Conservation (phyloP, 2,113 vertebrate species). For the Octodon degus region DNA sequence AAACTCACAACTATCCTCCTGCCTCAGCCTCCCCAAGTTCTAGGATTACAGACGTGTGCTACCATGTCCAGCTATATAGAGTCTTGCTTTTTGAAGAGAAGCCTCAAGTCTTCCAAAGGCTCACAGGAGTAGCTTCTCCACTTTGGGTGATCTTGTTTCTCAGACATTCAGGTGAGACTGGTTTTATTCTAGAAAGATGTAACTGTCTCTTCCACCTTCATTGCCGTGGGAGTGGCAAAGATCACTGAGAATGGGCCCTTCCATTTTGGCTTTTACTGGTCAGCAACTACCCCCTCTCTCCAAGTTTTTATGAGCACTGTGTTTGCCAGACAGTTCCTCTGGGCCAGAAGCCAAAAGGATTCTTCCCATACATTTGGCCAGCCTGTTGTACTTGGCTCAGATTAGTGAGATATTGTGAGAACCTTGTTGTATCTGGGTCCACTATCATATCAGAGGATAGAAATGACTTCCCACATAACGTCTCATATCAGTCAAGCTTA, state of each 20-base stretch:
- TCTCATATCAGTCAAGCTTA: background rate
- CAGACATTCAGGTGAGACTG: background rate
- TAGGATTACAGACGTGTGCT: no score
- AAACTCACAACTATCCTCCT: no score
- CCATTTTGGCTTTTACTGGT: background rate
- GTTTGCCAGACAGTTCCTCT: background rate
- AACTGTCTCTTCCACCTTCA: background rate
- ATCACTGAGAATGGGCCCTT: background rate
- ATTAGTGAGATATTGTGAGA: background rate
- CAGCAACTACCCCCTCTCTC: background rate
- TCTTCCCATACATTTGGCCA: background rate
- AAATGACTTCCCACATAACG: background rate
- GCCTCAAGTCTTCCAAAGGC: background rate
- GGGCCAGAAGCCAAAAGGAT: background rate
- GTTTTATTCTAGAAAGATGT: background rate
- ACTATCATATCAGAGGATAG: background rate
- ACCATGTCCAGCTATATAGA: background rate
- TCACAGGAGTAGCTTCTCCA: background rate
- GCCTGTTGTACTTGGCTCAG: background rate
- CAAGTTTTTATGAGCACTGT: background rate
- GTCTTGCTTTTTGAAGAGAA: background rate
- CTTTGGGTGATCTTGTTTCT: background rate
- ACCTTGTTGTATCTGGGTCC: background rate
- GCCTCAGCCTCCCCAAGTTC: no score
- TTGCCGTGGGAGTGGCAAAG: background rate